phyloP scores from a whole-genome alignment of 2,888 invertebrate genomes.

The Congeria kusceri region DNA sequence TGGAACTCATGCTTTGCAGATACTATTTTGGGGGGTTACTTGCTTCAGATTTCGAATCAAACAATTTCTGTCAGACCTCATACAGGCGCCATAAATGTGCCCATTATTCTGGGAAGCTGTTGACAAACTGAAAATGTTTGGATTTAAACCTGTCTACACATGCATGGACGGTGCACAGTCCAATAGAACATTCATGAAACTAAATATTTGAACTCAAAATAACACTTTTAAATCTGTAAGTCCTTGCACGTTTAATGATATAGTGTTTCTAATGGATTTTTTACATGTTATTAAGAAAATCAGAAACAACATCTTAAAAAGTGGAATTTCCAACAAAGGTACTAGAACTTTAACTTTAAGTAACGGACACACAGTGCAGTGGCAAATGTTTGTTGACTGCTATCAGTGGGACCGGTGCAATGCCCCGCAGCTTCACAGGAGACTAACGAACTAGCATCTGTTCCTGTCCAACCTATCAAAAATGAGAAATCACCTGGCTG shows the following conservation, averaged over 20 bases:
- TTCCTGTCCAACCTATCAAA: slow-evolving; percentile 39
- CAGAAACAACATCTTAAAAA: slow-evolving; percentile 29
- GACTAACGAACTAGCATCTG: slow-evolving; percentile 52
- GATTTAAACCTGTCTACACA: slow-evolving; percentile 22
- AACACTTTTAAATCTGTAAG: background rate
- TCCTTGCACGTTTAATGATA: background rate
- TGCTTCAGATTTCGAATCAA: slow-evolving; percentile 58
- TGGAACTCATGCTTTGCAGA: slow-evolving; percentile 49
- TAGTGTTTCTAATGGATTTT: slow-evolving; percentile 26
- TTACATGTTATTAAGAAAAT: slow-evolving; percentile 39
- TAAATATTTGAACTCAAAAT: background rate
- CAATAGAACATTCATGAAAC: slow-evolving; percentile 36
- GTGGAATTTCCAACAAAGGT: slow-evolving; percentile 4
- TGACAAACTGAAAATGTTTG: slow-evolving; percentile 23
- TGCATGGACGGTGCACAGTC: slow-evolving; percentile 27
- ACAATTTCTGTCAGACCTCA: slow-evolving; percentile 40
- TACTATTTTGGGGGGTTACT: slow-evolving; percentile 55
- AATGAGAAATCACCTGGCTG: too few species aligned
- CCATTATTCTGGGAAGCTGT: slow-evolving; percentile 47
- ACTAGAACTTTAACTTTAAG: background rate
- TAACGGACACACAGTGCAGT: slow-evolving; percentile 28
- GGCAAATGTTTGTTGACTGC: slow-evolving; percentile 56
- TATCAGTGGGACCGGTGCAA: slow-evolving; percentile 56
- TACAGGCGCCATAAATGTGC: slow-evolving; percentile 42
- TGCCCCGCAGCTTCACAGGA: slow-evolving; percentile 49